Percentiles rank a stretch among this genome's conserved stretches.
Evolutionary conservation across 2,888 invertebrate species (phyloP).

Genomic region (Netelia melanura): DNA sequence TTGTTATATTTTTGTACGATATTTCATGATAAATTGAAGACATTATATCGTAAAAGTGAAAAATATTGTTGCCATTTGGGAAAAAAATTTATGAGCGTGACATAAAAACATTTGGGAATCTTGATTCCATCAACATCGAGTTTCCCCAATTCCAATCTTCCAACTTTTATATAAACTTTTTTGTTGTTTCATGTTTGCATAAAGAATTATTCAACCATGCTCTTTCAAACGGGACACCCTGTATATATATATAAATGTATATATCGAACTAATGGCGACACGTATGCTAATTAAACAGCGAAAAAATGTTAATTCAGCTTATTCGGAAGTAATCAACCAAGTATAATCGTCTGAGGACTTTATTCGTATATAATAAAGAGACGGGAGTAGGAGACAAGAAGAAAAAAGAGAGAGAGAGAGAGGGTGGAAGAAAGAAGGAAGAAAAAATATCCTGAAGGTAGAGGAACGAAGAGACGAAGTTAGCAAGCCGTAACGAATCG

Average conservation of each 20-base stretch:
- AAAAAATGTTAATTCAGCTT: constrained; percentile 39
- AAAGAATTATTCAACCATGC: too few relatives aligned
- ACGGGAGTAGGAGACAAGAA: background rate
- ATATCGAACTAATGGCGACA: background rate
- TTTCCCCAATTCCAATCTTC: too few relatives aligned
- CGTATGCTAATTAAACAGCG: constrained; percentile 18
- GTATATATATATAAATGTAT: background rate
- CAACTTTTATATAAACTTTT: too few relatives aligned
- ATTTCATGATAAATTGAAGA: too few relatives aligned
- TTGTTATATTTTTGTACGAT: too few relatives aligned
- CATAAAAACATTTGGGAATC: too few relatives aligned
- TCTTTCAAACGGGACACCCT: too few relatives aligned
- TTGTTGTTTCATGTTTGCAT: too few relatives aligned
- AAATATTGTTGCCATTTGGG: too few relatives aligned
- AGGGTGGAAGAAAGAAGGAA: constrained; percentile 1
- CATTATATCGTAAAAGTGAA: too few relatives aligned
- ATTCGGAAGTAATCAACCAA: background rate
- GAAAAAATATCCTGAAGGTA: constrained; percentile 16
- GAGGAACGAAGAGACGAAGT: constrained; percentile 25
- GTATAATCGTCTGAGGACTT: background rate
- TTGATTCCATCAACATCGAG: too few relatives aligned
- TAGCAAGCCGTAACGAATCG: constrained; percentile 65
- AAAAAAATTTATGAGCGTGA: too few relatives aligned
- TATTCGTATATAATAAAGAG: constrained; percentile 18
- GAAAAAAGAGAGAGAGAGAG: constrained; percentile 5